These are phyloP conservation scores for Tricholauxania praeusta DNA, from an alignment of 2,888 invertebrate genomes.

Conservation along the genomic window DNA sequence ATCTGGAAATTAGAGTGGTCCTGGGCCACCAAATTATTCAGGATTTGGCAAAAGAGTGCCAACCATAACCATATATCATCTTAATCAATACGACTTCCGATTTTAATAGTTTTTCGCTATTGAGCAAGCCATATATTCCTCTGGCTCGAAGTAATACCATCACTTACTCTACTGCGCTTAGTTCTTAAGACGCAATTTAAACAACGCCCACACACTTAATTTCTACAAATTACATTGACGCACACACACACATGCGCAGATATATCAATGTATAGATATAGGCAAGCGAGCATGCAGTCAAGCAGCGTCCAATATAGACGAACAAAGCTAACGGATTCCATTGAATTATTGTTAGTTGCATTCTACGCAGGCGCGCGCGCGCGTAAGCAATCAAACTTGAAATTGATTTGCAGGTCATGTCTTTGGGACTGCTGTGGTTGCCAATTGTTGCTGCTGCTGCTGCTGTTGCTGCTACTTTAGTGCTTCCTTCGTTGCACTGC, in stretches of 20 bases:
- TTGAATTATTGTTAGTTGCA: constrained; percentile 18
- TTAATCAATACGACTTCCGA: too few species aligned
- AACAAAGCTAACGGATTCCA: constrained; percentile 17
- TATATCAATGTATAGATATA: neutral
- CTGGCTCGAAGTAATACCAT: too few species aligned
- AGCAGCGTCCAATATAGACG: too few species aligned
- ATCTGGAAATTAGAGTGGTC: too few species aligned
- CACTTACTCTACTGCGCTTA: too few species aligned
- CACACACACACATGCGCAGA: constrained; percentile 2
- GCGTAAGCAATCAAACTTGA: constrained; percentile 36
- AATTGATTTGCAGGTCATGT: constrained; percentile 35
- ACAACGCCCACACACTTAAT: constrained; percentile 30
- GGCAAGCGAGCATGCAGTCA: too few species aligned
- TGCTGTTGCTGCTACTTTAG: constrained; percentile 35
- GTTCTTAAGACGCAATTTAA: constrained; percentile 17
- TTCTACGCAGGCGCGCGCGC: constrained; percentile 13
- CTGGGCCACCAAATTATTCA: too few species aligned
- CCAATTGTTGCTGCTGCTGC: constrained; percentile 29
- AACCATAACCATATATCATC: too few species aligned
- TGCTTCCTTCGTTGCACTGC: constrained; percentile 24
- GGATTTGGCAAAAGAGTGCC: too few species aligned
- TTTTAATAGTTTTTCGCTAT: too few species aligned
- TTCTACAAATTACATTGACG: constrained; percentile 27
- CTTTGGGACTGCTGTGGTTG: constrained; percentile 35
- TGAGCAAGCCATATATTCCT: too few species aligned